Evolutionary conservation across 92 coral and sea anemone genomes (phyloP).

Genomic region (Porites divaricata): DNA sequence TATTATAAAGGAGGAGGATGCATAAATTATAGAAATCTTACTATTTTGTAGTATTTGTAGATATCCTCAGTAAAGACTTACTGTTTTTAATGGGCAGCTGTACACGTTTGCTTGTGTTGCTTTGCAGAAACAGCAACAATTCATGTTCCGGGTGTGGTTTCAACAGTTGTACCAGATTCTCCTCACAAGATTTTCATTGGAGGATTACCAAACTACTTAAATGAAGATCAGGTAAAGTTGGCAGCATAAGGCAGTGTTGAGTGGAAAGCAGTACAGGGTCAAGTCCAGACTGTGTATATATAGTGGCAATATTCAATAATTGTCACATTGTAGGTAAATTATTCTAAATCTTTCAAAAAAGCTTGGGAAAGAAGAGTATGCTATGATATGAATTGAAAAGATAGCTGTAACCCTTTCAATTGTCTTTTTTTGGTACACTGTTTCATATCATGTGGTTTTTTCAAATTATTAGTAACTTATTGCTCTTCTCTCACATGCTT

Average conservation of each 20-base stretch:
- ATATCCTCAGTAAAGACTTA: too few species aligned
- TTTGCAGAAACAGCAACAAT: conserved; percentile 82
- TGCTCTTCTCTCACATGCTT: not conserved
- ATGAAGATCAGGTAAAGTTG: conserved; percentile 92
- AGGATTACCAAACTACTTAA: conserved; percentile 95
- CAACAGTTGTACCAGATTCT: conserved; percentile 98
- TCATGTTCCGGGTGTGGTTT: conserved; percentile 99
- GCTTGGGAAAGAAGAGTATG: not conserved
- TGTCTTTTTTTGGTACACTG: too few species aligned
- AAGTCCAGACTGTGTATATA: not conserved
- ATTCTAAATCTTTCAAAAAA: not conserved
- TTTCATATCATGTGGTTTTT: too few species aligned
- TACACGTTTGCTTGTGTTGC: not conserved
- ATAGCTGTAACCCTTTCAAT: too few species aligned
- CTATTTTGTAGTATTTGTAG: too few species aligned
- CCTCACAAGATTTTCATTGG: conserved; percentile 99
- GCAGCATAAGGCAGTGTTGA: not conserved
- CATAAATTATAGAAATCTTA: too few species aligned
- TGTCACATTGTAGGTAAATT: not conserved
- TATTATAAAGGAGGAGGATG: too few species aligned
- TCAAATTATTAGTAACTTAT: too few species aligned
- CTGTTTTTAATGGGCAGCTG: too few species aligned
- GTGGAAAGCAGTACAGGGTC: not conserved
- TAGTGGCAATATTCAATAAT: not conserved
- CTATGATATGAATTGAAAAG: not conserved